A percentile compares a stretch with the other conserved stretches of the same genome.
These are phyloP conservation scores for Aethina tumida DNA, from an alignment of 1,140 invertebrate species.

Conservation along the genomic window DNA sequence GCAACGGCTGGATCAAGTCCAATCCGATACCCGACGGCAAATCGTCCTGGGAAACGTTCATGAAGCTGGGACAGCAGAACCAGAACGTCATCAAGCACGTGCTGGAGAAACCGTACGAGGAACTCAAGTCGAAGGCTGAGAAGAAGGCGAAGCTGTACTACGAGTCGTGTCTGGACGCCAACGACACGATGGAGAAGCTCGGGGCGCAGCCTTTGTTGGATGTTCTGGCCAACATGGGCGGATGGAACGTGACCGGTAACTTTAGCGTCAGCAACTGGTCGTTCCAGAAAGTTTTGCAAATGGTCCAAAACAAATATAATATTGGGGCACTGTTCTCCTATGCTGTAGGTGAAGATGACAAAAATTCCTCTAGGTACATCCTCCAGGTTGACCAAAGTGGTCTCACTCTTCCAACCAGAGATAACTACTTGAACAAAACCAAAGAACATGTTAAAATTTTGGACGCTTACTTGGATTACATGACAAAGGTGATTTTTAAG, in stretches of 20 bases:
- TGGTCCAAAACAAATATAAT: conserved; percentile 77
- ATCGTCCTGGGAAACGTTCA: conserved; percentile 92
- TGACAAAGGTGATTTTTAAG: conserved; percentile 60
- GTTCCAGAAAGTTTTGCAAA: conserved; percentile 66
- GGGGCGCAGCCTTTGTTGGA: conserved; percentile 72
- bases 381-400: conserved; percentile 91
- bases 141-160: conserved; percentile 86
- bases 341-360: conserved; percentile 87
- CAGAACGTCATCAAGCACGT: conserved; percentile 86
- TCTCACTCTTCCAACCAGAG: conserved; percentile 75
- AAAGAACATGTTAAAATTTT: conserved; percentile 68
- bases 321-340: conserved; percentile 84
- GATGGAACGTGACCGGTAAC: conserved; percentile 49
- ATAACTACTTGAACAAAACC: conserved; percentile 88
- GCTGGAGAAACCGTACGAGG: conserved; percentile 51
- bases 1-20: conserved; percentile 83
- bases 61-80: conserved; percentile 86
- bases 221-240: conserved; percentile 60
- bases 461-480: conserved; percentile 81
- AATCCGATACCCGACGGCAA: conserved; percentile 90
- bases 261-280: conserved; percentile 59
- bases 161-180: conserved; percentile 84
- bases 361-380: conserved; percentile 79
- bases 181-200: conserved; percentile 79
- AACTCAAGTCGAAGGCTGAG: conserved; percentile 69